phyloP scores from a whole-genome alignment of 2,797 vertebrate genomes.

The Prunella strophiata region DNA sequence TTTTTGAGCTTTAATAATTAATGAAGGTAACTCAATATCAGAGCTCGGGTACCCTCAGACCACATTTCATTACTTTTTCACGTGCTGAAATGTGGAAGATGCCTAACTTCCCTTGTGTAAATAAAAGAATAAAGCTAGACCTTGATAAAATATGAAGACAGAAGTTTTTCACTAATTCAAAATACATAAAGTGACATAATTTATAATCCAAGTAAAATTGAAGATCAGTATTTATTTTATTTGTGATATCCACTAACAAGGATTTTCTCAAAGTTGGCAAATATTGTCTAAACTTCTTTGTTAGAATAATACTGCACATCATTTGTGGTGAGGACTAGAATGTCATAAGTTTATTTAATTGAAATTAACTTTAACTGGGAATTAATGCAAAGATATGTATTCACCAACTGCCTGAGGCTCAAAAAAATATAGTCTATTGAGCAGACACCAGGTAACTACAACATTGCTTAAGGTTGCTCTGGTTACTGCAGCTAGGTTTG shows the following conservation, averaged over 20 bases:
- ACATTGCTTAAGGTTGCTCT: not conserved
- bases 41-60: not conserved
- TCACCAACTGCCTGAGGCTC: not conserved
- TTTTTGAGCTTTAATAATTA: not conserved
- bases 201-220: not conserved
- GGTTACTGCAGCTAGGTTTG: not conserved
- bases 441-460: not conserved
- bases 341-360: not conserved
- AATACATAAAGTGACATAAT: not conserved
- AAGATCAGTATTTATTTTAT: not conserved
- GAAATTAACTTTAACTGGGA: not conserved
- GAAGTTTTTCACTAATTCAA: not conserved
- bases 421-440: not conserved
- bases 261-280: not conserved
- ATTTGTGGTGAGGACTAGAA: not conserved
- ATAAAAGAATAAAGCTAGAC: not conserved
- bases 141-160: not conserved
- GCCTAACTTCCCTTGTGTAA: not conserved
- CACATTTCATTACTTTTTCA: not conserved
- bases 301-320: not conserved
- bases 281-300: not conserved
- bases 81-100: not conserved
- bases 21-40: not conserved
- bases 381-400: not conserved
- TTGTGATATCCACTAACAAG: not conserved